These are phyloP conservation scores for Chrysochloris asiatica DNA, from an alignment of 2,113 vertebrate genomes.

Conservation along the genomic window DNA sequence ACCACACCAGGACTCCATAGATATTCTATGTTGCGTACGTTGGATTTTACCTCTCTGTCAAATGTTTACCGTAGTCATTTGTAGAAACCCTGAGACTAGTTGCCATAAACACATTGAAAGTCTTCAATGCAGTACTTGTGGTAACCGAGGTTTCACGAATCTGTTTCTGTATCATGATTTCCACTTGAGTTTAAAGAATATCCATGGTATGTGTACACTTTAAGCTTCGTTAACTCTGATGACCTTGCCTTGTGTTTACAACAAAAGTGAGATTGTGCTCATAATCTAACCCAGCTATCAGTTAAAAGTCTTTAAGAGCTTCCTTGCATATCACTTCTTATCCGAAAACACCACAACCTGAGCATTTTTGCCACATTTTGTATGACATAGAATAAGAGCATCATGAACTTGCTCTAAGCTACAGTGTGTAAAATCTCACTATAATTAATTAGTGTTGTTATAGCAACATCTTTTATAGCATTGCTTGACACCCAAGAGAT, in stretches of 20 bases:
- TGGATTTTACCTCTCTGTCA: neutral
- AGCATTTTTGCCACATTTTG: conserved; percentile 57
- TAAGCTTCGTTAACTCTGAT: conserved; percentile 25
- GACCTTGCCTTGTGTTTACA: neutral
- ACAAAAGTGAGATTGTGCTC: neutral
- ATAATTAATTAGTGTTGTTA: conserved; percentile 84
- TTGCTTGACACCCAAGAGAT: conserved; percentile 66
- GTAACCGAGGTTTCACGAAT: neutral
- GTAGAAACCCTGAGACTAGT: conserved; percentile 29
- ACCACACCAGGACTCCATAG: too few species aligned
- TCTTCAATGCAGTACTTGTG: neutral
- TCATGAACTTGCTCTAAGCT: conserved; percentile 69
- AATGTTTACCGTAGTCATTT: neutral
- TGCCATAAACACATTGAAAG: neutral
- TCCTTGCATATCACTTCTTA: neutral
- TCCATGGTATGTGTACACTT: neutral
- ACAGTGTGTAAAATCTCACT: conserved; percentile 71
- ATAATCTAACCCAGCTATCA: neutral
- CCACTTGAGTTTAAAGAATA: neutral
- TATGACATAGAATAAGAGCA: conserved; percentile 66
- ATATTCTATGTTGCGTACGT: neutral
- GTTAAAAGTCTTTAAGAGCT: conserved; percentile 44
- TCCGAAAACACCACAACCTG: conserved; percentile 13
- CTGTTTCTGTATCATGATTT: conserved; percentile 17
- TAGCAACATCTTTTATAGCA: conserved; percentile 78